A percentile compares a stretch with the other conserved stretches of the same genome.
These are phyloP conservation scores for Poeciliopsis prolifica DNA, from an alignment of 2,113 vertebrate genomes.

Conservation along the genomic window DNA sequence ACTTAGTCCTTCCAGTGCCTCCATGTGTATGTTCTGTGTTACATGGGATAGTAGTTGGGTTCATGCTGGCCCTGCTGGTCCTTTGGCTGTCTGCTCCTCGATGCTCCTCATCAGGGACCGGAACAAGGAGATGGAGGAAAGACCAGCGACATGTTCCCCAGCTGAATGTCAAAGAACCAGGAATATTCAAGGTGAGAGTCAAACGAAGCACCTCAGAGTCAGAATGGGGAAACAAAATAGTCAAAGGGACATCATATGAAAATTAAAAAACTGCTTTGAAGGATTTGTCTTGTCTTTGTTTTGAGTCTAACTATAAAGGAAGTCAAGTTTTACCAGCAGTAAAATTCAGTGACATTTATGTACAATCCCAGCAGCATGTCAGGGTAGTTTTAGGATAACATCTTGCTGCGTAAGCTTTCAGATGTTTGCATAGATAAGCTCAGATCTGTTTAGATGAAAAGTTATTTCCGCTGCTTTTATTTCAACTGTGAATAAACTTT, in stretches of 20 bases:
- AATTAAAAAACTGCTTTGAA: neutral
- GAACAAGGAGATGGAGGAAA: constrained; percentile 50
- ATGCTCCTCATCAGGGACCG: constrained; percentile 69
- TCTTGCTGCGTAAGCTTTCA: too few species aligned
- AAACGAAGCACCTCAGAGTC: neutral
- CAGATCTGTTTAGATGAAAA: too few species aligned
- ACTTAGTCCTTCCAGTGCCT: constrained; percentile 91
- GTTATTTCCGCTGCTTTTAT: too few species aligned
- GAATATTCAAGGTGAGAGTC: constrained; percentile 87
- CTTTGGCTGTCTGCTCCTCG: constrained; percentile 91
- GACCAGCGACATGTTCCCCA: constrained; percentile 79
- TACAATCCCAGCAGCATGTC: too few species aligned
- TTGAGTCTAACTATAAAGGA: too few species aligned
- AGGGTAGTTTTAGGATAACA: too few species aligned
- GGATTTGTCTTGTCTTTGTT: too few species aligned
- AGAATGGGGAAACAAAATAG: neutral
- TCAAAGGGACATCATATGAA: neutral
- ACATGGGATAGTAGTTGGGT: constrained; percentile 88
- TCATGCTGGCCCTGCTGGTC: constrained; percentile 88
- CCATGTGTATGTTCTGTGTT: constrained; percentile 86
- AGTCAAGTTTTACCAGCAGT: too few species aligned
- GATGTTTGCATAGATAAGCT: too few species aligned
- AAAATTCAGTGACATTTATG: too few species aligned
- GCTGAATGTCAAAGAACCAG: constrained; percentile 92
- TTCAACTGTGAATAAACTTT: too few species aligned